These are phyloP conservation scores for Pocillopora verrucosa DNA, from an alignment of 64 coral and sea anemone species.

Conservation along the genomic window DNA sequence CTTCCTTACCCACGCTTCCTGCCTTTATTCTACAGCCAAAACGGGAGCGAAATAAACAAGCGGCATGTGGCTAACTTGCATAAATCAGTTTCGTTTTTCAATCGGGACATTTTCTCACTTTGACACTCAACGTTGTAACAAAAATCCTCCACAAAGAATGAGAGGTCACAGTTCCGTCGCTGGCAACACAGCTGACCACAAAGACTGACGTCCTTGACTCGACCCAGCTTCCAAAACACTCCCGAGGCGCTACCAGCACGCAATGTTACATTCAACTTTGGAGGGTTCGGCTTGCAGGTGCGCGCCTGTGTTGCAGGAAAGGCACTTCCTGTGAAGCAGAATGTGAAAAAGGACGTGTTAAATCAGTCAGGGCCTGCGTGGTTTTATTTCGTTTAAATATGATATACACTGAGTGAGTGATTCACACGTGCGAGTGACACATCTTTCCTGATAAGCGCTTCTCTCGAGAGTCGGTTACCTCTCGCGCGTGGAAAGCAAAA, in stretches of 20 bases:
- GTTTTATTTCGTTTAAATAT: neutral
- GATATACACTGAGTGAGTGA: no score
- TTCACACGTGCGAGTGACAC: no score
- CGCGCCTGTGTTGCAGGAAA: neutral
- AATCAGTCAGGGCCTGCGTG: neutral
- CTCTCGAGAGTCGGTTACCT: no score
- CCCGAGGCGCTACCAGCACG: slow-evolving; percentile 59
- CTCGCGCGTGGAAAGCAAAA: neutral
- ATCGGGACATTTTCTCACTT: slow-evolving; percentile 54
- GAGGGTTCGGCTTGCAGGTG: neutral
- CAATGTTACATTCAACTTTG: slow-evolving; percentile 49
- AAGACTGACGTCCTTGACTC: slow-evolving; percentile 34
- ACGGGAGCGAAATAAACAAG: no score
- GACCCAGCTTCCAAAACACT: slow-evolving; percentile 59
- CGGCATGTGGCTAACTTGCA: no score
- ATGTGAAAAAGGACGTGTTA: neutral
- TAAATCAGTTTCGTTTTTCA: slow-evolving; percentile 16
- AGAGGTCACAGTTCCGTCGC: slow-evolving; percentile 46
- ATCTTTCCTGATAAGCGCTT: no score
- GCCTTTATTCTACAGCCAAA: no score
- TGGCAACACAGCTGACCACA: slow-evolving; percentile 60
- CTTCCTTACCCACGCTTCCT: no score
- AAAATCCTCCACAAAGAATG: slow-evolving; percentile 58
- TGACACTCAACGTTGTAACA: slow-evolving; percentile 74
- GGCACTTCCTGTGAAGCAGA: slow-evolving; percentile 11